Evolutionary conservation across 2,113 vertebrate genomes (phyloP).

Genomic region (Ceyx margarethae): DNA sequence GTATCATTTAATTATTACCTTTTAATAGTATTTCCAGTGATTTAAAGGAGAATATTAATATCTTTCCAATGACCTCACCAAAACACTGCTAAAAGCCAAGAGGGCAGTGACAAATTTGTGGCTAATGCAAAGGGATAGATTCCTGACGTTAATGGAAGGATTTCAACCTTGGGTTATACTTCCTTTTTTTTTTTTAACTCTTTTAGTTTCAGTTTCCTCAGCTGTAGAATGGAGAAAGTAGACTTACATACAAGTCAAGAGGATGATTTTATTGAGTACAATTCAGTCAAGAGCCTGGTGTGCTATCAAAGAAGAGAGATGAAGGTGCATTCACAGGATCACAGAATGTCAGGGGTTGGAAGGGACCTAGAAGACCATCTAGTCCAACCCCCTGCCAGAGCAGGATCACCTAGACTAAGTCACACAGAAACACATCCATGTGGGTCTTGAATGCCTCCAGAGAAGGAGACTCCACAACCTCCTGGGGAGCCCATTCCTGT

Average conservation of each 20-base stretch:
- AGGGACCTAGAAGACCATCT: too few relatives aligned
- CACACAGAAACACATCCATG: too few relatives aligned
- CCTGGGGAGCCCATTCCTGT: too few relatives aligned
- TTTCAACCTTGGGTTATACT: conserved; percentile 32
- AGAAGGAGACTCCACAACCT: too few relatives aligned
- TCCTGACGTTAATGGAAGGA: conserved; percentile 33
- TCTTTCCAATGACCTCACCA: conserved; percentile 42
- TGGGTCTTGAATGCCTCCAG: too few relatives aligned
- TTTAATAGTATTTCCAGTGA: conserved; percentile 40
- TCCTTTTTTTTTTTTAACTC: neutral
- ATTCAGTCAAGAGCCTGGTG: neutral
- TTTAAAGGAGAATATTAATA: conserved; percentile 64
- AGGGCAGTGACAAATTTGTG: conserved; percentile 11
- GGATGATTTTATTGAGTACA: neutral
- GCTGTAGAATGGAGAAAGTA: neutral
- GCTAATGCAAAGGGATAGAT: conserved; percentile 11
- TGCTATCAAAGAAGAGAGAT: neutral
- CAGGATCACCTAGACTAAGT: too few relatives aligned
- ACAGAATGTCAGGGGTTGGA: too few relatives aligned
- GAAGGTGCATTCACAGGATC: neutral
- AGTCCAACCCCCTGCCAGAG: too few relatives aligned
- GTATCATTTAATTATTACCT: conserved; percentile 15
- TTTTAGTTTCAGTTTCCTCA: conserved; percentile 6
- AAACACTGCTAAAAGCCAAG: conserved; percentile 26
- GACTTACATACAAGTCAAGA: neutral